Evolutionary conservation across 2,113 vertebrate genomes (phyloP).

Genomic region (Brachyhypopomus occidentalis): DNA sequence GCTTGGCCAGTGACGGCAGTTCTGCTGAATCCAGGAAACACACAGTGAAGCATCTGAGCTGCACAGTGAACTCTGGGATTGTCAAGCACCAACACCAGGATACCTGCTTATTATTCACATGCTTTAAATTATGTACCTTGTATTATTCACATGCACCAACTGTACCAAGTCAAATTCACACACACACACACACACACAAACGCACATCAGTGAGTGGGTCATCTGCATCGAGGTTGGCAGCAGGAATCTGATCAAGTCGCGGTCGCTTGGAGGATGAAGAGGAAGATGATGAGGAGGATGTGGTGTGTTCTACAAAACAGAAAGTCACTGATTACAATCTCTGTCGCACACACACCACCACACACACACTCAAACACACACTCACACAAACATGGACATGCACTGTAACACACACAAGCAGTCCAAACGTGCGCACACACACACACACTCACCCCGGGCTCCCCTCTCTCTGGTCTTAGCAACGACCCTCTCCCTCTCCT

Average conservation of each 20-base stretch:
- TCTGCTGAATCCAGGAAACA: too few relatives aligned
- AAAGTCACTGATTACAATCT: not conserved
- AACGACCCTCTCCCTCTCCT: constrained; percentile 89
- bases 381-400: not conserved
- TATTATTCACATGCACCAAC: too few relatives aligned
- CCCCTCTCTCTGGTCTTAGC: constrained; percentile 91
- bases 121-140: too few relatives aligned
- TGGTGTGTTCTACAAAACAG: constrained; percentile 84
- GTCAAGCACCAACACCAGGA: too few relatives aligned
- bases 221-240: constrained; percentile 95
- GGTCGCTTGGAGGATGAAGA: constrained; percentile 96
- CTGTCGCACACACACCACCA: not conserved
- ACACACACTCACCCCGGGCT: constrained; percentile 78
- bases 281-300: constrained; percentile 84
- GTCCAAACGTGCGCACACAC: too few relatives aligned
- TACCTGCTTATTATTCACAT: too few relatives aligned
- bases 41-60: too few relatives aligned
- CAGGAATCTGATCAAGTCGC: constrained; percentile 95
- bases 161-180: too few relatives aligned
- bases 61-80: too few relatives aligned
- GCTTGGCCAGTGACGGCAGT: too few relatives aligned
- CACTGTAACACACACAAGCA: not conserved
- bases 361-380: too few relatives aligned
- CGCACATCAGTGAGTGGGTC: constrained; percentile 96
- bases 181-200: constrained; percentile 31